Percentiles rank a stretch among this genome's conserved stretches.
phyloP scores from a whole-genome alignment of 2,113 vertebrate genomes.

The Antennarius striatus region DNA sequence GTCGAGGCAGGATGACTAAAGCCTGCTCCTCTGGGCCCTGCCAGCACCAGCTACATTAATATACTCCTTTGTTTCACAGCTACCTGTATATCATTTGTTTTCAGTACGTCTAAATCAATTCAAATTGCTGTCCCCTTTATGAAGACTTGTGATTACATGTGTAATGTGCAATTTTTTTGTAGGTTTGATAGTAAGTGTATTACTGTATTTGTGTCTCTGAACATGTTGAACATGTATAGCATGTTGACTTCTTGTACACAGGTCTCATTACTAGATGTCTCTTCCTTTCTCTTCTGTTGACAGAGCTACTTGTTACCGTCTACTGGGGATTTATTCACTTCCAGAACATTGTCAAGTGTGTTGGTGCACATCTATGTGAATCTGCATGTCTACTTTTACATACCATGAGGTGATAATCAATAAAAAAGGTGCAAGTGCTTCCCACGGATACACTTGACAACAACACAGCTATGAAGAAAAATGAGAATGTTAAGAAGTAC shows the following conservation, averaged over 20 bases:
- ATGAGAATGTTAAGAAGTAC: neutral
- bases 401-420: neutral
- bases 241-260: too few species aligned
- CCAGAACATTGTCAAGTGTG: neutral
- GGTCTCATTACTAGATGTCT: too few species aligned
- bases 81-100: too few species aligned
- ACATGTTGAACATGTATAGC: too few species aligned
- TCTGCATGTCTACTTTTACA: neutral
- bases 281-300: constrained; percentile 20
- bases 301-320: neutral
- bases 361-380: neutral
- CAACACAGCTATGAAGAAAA: neutral
- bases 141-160: too few species aligned
- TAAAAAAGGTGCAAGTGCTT: neutral
- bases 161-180: too few species aligned
- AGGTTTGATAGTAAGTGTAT: too few species aligned
- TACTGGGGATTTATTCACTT: constrained; percentile 10
- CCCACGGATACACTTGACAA: neutral
- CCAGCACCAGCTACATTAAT: constrained; percentile 36
- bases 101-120: too few species aligned
- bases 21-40: constrained; percentile 7
- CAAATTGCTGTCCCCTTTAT: too few species aligned
- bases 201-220: too few species aligned
- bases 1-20: constrained; percentile 21
- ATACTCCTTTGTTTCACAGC: constrained; percentile 3